Base-by-base conservation (phyloP, 2,113 vertebrate species). In the Melierax canorus region DNA sequence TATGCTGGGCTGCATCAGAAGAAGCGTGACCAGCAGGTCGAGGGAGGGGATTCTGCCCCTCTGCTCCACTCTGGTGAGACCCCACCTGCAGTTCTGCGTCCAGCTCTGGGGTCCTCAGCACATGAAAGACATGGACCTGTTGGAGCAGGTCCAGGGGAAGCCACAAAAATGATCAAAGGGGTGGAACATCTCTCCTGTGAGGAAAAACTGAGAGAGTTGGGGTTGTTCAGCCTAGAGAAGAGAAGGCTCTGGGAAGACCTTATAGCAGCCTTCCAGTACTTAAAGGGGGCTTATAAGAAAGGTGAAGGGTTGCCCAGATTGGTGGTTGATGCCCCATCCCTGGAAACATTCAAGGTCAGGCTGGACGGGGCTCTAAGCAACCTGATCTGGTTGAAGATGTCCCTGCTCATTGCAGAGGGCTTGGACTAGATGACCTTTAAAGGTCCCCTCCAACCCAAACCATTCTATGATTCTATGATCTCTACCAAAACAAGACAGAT, bases 21-120 rank as follows among this genome's bases (percentile, higher is more conserved):
- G 30, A 5, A 92, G 30, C 0, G 1, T 29, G 30, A 6, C 10
- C 11, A 76, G 10, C 0, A 72, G 20, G 18, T 21, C 0, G 1
- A 81, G 21, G 30, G 51, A 76, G 14, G 23, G 1, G 30, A 88
- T 63, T 48, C n/a, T 50, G 6, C 4, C 30, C 16, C 34, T 58
- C 62, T 59, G 1, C 21, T 66, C 48, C 2, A 4, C 17, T 29
- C 39, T 50, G 6, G 3, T 77, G 34, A 68, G 63, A n/a, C 4
- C 3, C 41, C 36, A 29, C 5, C 34, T 17, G 29, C 3, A 63
- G 9, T 11, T 3, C 14, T 46, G 24, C 0, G 0, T 46, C 16
- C 58, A 67, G 45, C 21, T 91, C 21, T 75, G 24, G 29, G 4
- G 45, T 22, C 4, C 5, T 7, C 45, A 76, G 0, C 27, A 36